A percentile compares a stretch with the other conserved stretches of the same genome.
Conservation (phyloP, 2,113 vertebrate genomes). For the Phyllostomus hastatus region DNA sequence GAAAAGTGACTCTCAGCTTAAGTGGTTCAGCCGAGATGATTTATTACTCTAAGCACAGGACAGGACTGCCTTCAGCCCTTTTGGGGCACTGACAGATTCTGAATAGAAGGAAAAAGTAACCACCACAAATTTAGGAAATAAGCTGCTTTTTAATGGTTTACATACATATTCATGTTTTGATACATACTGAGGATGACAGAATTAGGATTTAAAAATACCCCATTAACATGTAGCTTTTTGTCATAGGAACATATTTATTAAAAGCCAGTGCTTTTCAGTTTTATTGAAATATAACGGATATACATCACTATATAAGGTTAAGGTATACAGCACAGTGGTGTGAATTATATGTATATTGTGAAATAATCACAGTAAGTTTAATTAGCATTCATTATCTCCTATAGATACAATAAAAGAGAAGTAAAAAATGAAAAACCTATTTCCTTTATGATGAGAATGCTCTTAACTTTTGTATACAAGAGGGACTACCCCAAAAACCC, state of each 20-base stretch:
- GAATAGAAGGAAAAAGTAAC: conserved; percentile 12
- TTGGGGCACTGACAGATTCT: background rate
- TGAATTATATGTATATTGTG: background rate
- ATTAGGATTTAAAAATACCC: background rate
- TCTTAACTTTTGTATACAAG: background rate
- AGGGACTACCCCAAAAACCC: too few relatives aligned
- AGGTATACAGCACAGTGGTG: background rate
- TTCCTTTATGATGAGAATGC: background rate
- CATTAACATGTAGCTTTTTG: background rate
- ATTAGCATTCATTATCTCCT: background rate
- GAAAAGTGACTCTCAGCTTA: conserved; percentile 49
- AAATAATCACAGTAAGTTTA: background rate
- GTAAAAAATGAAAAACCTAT: background rate
- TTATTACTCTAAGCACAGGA: conserved; percentile 52
- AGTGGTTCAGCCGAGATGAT: conserved; percentile 37
- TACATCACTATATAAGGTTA: background rate
- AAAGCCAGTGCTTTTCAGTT: background rate
- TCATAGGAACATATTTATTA: background rate
- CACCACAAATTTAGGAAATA: background rate
- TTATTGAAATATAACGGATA: background rate
- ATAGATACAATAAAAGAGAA: background rate
- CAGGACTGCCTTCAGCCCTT: conserved; percentile 55
- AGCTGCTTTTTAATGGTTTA: background rate
- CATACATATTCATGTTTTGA: background rate
- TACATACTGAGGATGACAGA: background rate